Conservation (phyloP, 2,888 invertebrate genomes). For the Eurytoma californica region DNA sequence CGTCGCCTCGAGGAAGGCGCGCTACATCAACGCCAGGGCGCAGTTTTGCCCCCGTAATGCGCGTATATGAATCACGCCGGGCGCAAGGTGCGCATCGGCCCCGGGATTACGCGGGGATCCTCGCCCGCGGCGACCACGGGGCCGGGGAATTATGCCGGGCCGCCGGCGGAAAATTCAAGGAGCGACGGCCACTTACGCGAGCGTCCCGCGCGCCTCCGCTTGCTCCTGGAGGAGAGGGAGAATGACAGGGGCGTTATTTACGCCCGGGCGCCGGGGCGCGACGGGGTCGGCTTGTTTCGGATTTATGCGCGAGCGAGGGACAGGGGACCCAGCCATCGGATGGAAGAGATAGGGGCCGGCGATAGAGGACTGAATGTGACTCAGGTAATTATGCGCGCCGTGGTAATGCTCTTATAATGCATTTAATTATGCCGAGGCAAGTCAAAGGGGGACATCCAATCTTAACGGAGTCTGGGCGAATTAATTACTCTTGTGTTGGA, state of each 20-base stretch:
- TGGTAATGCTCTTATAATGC: neutral
- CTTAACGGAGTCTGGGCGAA: too few species aligned
- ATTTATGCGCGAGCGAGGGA: neutral
- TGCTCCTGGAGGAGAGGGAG: neutral
- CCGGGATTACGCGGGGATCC: conserved; percentile 50
- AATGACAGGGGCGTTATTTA: conserved; percentile 40
- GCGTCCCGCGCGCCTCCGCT: neutral
- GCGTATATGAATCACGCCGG: conserved; percentile 56
- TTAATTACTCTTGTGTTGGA: too few species aligned
- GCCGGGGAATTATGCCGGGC: conserved; percentile 53
- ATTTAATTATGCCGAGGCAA: too few species aligned
- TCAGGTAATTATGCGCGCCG: conserved; percentile 32
- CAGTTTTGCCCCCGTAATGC: conserved; percentile 30
- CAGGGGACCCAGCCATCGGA: too few species aligned
- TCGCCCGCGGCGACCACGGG: neutral
- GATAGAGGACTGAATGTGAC: neutral
- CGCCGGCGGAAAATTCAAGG: conserved; percentile 59
- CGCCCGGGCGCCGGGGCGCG: neutral
- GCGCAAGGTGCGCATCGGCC: conserved; percentile 50
- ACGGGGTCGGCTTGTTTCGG: neutral
- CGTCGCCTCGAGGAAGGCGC: neutral
- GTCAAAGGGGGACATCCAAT: too few species aligned
- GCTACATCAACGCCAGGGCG: neutral
- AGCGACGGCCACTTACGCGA: neutral
- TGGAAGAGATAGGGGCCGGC: neutral